Evolutionary conservation across 1,140 invertebrate genomes (phyloP), one percentile per base, ranked within the genome.

Genomic region (Scaptomyza pallida): DNA sequence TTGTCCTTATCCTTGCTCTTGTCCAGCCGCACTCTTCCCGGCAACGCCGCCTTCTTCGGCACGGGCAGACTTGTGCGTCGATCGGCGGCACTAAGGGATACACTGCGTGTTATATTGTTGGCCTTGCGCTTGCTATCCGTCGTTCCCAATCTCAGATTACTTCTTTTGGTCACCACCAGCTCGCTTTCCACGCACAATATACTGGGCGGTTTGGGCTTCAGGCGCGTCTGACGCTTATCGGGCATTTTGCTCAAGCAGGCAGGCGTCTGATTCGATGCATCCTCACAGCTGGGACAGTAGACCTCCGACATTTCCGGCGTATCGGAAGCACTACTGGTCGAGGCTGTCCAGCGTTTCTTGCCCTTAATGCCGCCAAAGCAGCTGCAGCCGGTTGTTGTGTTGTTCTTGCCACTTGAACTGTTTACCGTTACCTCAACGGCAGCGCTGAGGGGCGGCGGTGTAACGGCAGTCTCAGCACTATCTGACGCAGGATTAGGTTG

Each of bases 191-290:
- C 83, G 69, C 81, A 82, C 3, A 91, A 33, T 48, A 91, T 85
- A 52, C 69, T 86, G 6, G 77, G 71, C 51, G 77, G 65, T 55
- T 89, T 90, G n/a, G 81, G 67, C 69, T 92, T 92, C 17, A 89
- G 72, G 33, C 90, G 89, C 3, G 80, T 61, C 55, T 89, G 73
- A 3, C 82, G 81, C 65, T 91, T 90, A 56, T 89, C 90, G 30
- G 92, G 90, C 78, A 93, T 91, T 77, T 90, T 92, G 83, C 78
- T 91, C 64, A 93, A 90, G 76, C 93, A 93, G 63, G 92, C 93
- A 54, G 92, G 92, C 15, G 91, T 91, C 89, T 91, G 91, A 72
- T 91, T 90, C 67, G 92, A 89, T 47, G 89, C 89, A 91, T 90
- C 89, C 74, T 91, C 92, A 78, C 91, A 91, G 41, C 89, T 89